A percentile compares a stretch with the other conserved stretches of the same genome.
These are phyloP conservation scores for Pelvicachromis taeniatus DNA, from an alignment of 2,113 vertebrate genomes.

Conservation along the genomic window DNA sequence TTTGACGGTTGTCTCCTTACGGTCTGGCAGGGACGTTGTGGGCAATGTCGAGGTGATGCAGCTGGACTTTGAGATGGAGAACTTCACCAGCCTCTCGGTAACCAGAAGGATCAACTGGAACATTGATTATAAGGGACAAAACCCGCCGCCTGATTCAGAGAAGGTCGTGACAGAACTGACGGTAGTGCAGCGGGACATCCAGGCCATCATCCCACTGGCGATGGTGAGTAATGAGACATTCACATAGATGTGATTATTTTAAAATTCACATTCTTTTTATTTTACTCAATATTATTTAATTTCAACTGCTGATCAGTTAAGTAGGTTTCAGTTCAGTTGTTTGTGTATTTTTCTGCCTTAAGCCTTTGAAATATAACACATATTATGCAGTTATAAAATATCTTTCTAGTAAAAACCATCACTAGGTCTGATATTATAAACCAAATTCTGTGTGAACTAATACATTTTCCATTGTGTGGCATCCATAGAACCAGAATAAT, in stretches of 20 bases:
- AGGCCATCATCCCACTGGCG: conserved; percentile 92
- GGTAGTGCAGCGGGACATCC: conserved; percentile 92
- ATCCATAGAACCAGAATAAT: not conserved
- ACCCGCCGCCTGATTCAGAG: conserved; percentile 83
- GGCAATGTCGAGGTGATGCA: conserved; percentile 90
- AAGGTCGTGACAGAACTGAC: conserved; percentile 94
- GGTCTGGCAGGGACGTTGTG: conserved; percentile 73
- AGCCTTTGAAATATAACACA: not conserved
- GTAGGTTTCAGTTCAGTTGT: not conserved
- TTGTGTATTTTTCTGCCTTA: not conserved
- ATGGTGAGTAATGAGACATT: conserved; percentile 80
- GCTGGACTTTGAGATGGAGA: conserved; percentile 98
- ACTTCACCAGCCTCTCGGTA: conserved; percentile 98
- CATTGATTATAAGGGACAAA: conserved; percentile 89
- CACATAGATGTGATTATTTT: not conserved
- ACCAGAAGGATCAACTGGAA: conserved; percentile 98
- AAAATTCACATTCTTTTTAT: not conserved
- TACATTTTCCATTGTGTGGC: not conserved
- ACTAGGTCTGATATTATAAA: not conserved
- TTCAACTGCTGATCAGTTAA: not conserved
- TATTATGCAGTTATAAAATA: not conserved
- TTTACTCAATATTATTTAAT: not conserved
- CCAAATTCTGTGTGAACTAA: fast-evolving
- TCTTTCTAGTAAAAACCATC: not conserved
- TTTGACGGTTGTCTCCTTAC: not conserved